These are phyloP conservation scores for Macaca nemestrina DNA, from an alignment of 2,113 vertebrate species.

Conservation along the genomic window DNA sequence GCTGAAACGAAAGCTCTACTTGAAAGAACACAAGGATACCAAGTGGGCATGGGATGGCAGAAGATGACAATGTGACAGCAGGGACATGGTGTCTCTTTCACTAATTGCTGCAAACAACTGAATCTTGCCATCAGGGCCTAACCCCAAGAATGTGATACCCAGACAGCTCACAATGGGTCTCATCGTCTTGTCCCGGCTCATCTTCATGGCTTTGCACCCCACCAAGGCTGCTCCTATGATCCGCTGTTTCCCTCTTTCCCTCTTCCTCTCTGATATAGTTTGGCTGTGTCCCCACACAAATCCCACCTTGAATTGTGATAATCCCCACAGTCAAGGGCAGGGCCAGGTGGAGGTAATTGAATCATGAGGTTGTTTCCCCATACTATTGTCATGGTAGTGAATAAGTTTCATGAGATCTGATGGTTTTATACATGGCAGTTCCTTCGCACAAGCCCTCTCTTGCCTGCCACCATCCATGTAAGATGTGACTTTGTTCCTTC, in stretches of 20 bases:
- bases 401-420: no score
- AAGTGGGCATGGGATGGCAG: background rate
- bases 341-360: no score
- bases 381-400: no score
- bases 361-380: no score
- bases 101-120: background rate
- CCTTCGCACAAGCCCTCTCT: no score
- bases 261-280: no score
- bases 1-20: background rate
- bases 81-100: background rate
- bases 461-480: no score
- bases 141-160: background rate
- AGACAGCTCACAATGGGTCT: background rate
- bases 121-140: background rate
- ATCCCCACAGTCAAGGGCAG: no score
- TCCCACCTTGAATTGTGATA: no score
- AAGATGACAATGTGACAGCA: background rate
- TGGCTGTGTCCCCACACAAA: no score
- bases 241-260: background rate
- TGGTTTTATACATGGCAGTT: no score
- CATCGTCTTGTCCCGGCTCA: background rate
- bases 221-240: background rate
- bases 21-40: background rate
- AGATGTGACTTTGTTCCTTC: no score
- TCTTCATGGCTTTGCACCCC: background rate